phyloP scores from a whole-genome alignment of 2,888 invertebrate species.

The Seira sanloemensis region DNA sequence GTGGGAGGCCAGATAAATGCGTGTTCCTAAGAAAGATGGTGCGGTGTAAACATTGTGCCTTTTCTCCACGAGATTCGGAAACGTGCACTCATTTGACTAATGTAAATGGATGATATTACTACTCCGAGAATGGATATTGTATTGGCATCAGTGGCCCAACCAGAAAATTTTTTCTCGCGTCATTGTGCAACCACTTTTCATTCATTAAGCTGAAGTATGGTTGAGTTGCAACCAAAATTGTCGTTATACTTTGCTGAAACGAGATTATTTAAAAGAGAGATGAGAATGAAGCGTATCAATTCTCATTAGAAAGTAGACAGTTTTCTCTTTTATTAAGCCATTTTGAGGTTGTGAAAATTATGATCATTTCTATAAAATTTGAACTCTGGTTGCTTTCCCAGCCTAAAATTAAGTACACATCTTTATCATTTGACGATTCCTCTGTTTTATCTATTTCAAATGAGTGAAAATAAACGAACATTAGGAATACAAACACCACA shows the following conservation, averaged over 20 bases:
- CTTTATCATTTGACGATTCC: too few relatives aligned
- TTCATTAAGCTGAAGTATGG: conserved; percentile 9
- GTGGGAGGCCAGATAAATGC: conserved; percentile 24
- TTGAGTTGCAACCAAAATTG: too few relatives aligned
- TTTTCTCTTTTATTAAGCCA: conserved; percentile 31
- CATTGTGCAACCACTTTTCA: conserved; percentile 36
- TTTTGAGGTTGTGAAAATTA: conserved; percentile 54
- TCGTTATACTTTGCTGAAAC: neutral
- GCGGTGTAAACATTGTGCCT: neutral
- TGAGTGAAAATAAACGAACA: too few relatives aligned
- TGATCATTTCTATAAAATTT: conserved; percentile 45
- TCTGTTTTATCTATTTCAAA: too few relatives aligned
- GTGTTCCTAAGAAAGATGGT: neutral
- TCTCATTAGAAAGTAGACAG: conserved; percentile 51
- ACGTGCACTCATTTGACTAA: neutral
- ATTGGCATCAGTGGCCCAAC: conserved; percentile 23
- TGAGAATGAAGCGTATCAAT: conserved; percentile 54
- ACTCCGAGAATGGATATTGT: conserved; percentile 1
- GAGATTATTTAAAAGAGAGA: neutral
- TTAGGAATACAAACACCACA: too few relatives aligned
- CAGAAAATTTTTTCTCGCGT: conserved; percentile 9
- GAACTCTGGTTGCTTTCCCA: conserved; percentile 33
- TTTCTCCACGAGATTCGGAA: neutral
- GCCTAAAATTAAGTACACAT: too few relatives aligned
- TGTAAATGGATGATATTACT: conserved; percentile 27